Evolutionary conservation across 2,888 invertebrate genomes (phyloP).

Genomic region (Trisateles emortualis): DNA sequence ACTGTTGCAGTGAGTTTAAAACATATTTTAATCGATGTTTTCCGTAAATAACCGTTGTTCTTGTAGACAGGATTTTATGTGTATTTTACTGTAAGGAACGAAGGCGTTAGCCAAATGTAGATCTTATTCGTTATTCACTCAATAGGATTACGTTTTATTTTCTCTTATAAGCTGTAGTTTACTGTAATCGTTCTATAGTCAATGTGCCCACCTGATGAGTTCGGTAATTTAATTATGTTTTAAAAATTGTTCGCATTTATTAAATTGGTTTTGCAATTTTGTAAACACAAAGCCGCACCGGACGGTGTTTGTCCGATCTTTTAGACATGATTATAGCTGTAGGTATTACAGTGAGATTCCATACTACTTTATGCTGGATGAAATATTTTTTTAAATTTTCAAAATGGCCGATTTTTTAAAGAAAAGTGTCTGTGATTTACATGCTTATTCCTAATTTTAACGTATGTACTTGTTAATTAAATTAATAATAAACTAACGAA

Average conservation of each 20-base stretch:
- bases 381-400: slow-evolving; percentile 30
- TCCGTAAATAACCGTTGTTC: slow-evolving; percentile 24
- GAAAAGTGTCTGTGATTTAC: slow-evolving; percentile 85
- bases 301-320: neutral
- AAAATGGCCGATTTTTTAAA: slow-evolving; percentile 69
- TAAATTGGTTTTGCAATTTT: slow-evolving; percentile 35
- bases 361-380: neutral
- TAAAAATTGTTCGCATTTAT: slow-evolving; percentile 47
- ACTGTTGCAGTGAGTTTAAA: slow-evolving; percentile 18
- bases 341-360: neutral
- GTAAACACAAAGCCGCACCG: slow-evolving; percentile 5
- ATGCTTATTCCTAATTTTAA: slow-evolving; percentile 81
- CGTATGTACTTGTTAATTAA: slow-evolving; percentile 67
- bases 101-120: slow-evolving; percentile 53
- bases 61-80: slow-evolving; percentile 37
- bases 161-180: slow-evolving; percentile 60
- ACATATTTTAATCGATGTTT: slow-evolving; percentile 19
- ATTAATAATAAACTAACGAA: slow-evolving; percentile 59
- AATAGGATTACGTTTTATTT: slow-evolving; percentile 53
- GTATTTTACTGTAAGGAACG: slow-evolving; percentile 38
- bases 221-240: slow-evolving; percentile 63
- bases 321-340: slow-evolving; percentile 6
- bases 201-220: slow-evolving; percentile 79
- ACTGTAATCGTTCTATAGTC: slow-evolving; percentile 73
- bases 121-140: slow-evolving; percentile 52